Percentiles rank a stretch among this genome's conserved stretches.
phyloP scores from a whole-genome alignment of 2,113 vertebrate species.

The Saccopteryx bilineata region DNA sequence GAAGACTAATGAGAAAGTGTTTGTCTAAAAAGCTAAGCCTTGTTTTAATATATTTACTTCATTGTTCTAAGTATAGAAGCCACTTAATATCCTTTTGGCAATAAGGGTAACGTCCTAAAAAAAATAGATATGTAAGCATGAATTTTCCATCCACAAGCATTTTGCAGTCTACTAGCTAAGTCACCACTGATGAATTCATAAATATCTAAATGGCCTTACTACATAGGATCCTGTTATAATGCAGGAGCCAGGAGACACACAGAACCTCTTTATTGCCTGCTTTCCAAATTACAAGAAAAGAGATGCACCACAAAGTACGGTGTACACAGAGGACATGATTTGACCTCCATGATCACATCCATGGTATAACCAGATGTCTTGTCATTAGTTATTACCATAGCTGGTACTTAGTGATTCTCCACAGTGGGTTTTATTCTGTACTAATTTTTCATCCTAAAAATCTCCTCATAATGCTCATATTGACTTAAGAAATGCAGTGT shows the following conservation, averaged over 20 bases:
- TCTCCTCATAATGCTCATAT: conserved; percentile 67
- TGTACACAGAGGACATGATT: conserved; percentile 53
- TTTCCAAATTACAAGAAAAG: conserved; percentile 51
- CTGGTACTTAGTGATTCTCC: conserved; percentile 67
- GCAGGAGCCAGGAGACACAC: conserved; percentile 35
- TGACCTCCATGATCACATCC: conserved; percentile 67
- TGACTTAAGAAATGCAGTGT: conserved; percentile 75
- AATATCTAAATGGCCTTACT: conserved; percentile 65
- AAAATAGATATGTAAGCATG: conserved; percentile 73
- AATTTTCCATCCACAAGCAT: conserved; percentile 67
- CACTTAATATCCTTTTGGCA: conserved; percentile 45
- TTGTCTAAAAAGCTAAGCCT: conserved; percentile 85
- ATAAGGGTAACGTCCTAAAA: conserved; percentile 67
- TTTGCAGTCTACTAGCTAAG: conserved; percentile 73
- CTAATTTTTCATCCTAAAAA: conserved; percentile 78
- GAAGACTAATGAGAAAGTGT: conserved; percentile 83
- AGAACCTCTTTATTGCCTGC: background rate
- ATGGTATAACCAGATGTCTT: conserved; percentile 43
- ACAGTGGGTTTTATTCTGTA: conserved; percentile 61
- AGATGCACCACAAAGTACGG: background rate
- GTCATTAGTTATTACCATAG: conserved; percentile 62
- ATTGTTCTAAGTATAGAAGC: conserved; percentile 75
- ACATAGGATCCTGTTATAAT: conserved; percentile 56
- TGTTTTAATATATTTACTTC: conserved; percentile 84
- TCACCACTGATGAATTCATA: conserved; percentile 66